Base-by-base conservation (phyloP, 53 echinoderm and acorn worm genomes). In the Echinometra lucunter region DNA sequence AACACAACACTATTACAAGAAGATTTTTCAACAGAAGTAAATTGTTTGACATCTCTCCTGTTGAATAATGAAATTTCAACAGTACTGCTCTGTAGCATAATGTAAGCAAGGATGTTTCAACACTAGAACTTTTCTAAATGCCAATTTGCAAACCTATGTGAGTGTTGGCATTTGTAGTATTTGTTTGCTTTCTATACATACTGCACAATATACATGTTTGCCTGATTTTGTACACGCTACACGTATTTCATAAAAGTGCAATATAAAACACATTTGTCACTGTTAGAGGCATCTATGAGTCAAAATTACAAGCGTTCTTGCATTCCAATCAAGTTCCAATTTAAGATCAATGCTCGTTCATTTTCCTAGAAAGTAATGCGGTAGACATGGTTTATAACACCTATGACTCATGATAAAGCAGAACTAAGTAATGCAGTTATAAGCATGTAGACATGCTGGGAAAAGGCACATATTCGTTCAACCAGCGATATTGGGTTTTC, bases 231-330 rank as follows among this genome's bases (percentile, higher is more conserved):
- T 28, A 18, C n/a, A n/a, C 28, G 15, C 4, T 25, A 16, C 45
- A 85, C 11, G 49, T 30, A 28, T 85, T 42, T 45, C 85, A 85
- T 49, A 45, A 3, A 45, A 85, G 85, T 85, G 85, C 85, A 85
- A 85, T 85, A 85, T 25, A 85, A 85, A 85, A 13, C 85, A 49
- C 53, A 85, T 85, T 85, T 85, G 85, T 85, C 18, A 85, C 45
- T 37, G 11, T 53, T 85, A 85, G n/a, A 6, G 28, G 45, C 85
- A 45, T 28, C 27, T 30, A 85, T 85, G 85, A 85, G 45, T 85
- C 85, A 85, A 85, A 47, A 85, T 85, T 85, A 85, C 85, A 27
- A 85, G 85, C 85, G 49, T 49, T n/a, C 85, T 49, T 85, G 85
- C 49, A 4, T 10, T 49, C 18, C 85, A 85, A 85, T 85, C 85